Evolutionary conservation across 2,113 vertebrate genomes (phyloP).

Genomic region (Trogon surrucura): DNA sequence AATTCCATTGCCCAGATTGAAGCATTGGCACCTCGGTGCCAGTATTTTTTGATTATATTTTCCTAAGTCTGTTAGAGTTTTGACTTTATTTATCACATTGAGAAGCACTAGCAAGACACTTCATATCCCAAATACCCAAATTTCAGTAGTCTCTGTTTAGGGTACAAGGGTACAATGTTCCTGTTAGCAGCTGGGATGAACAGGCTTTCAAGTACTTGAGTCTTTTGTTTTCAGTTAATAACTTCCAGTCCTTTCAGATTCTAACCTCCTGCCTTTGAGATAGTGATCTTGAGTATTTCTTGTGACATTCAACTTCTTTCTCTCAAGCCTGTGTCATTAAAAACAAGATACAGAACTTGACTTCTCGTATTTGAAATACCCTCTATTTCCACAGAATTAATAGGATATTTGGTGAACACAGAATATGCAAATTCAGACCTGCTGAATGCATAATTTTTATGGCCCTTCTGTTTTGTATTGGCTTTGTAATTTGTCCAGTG

Average conservation of each 20-base stretch:
- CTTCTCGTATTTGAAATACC: not conserved
- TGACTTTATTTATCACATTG: not conserved
- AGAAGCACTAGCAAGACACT: not conserved
- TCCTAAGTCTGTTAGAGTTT: not conserved
- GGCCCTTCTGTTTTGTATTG: constrained; percentile 17
- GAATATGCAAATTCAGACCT: not conserved
- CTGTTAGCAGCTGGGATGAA: not conserved
- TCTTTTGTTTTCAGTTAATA: constrained; percentile 11
- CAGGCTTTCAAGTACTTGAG: not conserved
- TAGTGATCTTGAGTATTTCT: not conserved
- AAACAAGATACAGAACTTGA: not conserved
- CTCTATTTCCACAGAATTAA: not conserved
- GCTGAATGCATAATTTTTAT: constrained; percentile 9
- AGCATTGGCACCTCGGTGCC: not conserved
- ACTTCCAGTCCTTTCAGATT: not conserved
- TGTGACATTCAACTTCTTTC: not conserved
- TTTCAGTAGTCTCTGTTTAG: not conserved
- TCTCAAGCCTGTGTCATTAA: not conserved
- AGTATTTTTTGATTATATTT: not conserved
- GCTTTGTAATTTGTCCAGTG: constrained; percentile 9
- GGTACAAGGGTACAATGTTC: not conserved
- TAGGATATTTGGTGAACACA: not conserved
- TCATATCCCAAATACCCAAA: not conserved
- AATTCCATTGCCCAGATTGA: not conserved
- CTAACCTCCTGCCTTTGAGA: not conserved